These are phyloP conservation scores for Caenorhabditis uteleia DNA, from an alignment of 2,888 invertebrate genomes.

Conservation along the genomic window DNA sequence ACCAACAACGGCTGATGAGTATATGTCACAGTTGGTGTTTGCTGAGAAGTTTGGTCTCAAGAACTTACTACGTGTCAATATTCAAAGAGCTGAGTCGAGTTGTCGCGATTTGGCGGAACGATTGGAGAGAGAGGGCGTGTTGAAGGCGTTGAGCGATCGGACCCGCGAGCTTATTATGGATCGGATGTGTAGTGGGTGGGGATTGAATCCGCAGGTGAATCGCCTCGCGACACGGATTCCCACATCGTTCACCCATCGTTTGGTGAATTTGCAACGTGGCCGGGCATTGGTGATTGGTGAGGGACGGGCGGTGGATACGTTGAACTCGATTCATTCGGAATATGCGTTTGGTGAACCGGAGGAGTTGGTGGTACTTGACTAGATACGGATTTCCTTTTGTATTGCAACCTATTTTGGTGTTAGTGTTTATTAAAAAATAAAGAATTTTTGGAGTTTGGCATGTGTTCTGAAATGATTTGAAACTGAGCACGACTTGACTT, in stretches of 20 bases:
- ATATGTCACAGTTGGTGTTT: conserved; percentile 40
- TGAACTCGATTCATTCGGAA: conserved; percentile 31
- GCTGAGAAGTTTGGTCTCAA: conserved; percentile 34
- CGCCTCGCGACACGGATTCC: conserved; percentile 31
- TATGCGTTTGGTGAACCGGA: conserved; percentile 25
- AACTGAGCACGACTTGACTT: too few species aligned
- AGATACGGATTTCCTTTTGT: not conserved
- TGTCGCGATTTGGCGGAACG: conserved; percentile 27
- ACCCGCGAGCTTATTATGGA: conserved; percentile 35
- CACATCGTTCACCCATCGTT: conserved; percentile 21
- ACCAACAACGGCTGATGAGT: conserved; percentile 35
- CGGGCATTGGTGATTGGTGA: conserved; percentile 25
- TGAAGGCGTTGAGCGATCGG: conserved; percentile 13
- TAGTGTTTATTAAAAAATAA: not conserved
- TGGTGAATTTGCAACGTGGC: conserved; percentile 29
- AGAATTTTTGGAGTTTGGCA: not conserved
- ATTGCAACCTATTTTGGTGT: too few species aligned
- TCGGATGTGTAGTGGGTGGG: conserved; percentile 48
- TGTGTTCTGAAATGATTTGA: conserved; percentile 4
- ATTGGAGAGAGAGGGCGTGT: conserved; percentile 23
- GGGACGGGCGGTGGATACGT: conserved; percentile 35
- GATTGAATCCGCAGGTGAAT: conserved; percentile 38
- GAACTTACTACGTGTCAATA: conserved; percentile 37
- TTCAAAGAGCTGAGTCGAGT: conserved; percentile 45
- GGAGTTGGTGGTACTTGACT: conserved; percentile 25